Evolutionary conservation across 2,113 vertebrate species (phyloP).

Genomic region (Phasianus colchicus): DNA sequence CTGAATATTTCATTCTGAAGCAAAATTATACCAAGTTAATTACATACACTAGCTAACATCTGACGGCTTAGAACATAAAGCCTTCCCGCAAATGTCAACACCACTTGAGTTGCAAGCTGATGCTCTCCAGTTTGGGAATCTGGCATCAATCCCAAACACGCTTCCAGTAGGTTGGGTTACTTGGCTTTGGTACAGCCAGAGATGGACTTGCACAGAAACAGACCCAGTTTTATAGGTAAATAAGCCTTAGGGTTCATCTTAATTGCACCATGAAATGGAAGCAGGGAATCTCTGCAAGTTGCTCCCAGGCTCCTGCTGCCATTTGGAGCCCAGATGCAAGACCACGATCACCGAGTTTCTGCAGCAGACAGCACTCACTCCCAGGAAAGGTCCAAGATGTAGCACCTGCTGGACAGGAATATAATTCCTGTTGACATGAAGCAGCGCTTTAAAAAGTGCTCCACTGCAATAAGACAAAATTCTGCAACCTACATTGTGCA

Average conservation of each 20-base stretch:
- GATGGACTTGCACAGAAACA: neutral
- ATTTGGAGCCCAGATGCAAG: rapidly evolving
- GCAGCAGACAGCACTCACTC: neutral
- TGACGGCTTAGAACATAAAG: constrained; percentile 37
- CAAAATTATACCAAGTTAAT: constrained; percentile 67
- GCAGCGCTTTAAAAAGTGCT: neutral
- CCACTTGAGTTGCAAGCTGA: constrained; percentile 18
- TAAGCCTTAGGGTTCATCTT: neutral
- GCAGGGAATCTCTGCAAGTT: neutral
- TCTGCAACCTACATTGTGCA: neutral
- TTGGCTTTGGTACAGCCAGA: neutral
- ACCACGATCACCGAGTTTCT: neutral
- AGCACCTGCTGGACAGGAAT: neutral
- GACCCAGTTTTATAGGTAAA: neutral
- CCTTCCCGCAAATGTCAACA: neutral
- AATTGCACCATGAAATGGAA: neutral
- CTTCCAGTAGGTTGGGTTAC: neutral
- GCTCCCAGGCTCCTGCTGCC: neutral
- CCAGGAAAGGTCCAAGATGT: neutral
- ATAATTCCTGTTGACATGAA: neutral
- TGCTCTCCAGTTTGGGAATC: constrained; percentile 27
- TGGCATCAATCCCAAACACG: neutral
- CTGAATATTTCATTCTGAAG: constrained; percentile 65
- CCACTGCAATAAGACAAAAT: neutral
- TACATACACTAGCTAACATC: constrained; percentile 52